phyloP scores from a whole-genome alignment of 1,140 invertebrate species.

The Parapsyche elsis region DNA sequence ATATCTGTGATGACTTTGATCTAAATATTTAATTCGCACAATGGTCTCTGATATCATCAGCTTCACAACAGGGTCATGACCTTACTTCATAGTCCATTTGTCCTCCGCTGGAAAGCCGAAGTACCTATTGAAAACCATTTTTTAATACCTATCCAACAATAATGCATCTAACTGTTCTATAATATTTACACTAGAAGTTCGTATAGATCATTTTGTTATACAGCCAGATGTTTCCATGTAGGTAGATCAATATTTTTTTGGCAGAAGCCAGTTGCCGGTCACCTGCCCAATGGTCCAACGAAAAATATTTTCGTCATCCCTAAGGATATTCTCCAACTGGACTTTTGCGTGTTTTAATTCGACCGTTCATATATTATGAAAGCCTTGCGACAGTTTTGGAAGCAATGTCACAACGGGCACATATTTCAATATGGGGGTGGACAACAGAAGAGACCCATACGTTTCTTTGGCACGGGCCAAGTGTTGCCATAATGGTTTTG shows the following conservation, averaged over 20 bases:
- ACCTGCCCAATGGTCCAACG: constrained; percentile 42
- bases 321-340: neutral
- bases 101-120: neutral
- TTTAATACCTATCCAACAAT: neutral
- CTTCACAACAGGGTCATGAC: constrained; percentile 31
- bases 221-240: constrained; percentile 28
- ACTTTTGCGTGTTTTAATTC: too few species aligned
- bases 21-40: constrained; percentile 33
- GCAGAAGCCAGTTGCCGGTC: constrained; percentile 51
- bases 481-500: neutral
- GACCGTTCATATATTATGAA: too few species aligned
- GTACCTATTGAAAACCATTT: neutral
- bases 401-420: neutral
- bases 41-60: constrained; percentile 40
- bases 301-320: neutral
- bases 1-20: constrained; percentile 33
- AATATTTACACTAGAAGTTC: neutral
- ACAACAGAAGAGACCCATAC: neutral
- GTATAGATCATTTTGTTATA: constrained; percentile 10
- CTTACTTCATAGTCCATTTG: constrained; percentile 9
- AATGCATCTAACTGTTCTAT: neutral
- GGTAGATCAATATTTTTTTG: constrained; percentile 42
- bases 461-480: neutral
- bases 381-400: neutral
- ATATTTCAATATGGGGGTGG: constrained; percentile 24